These are phyloP conservation scores for Onthophagus taurus DNA, from an alignment of 1,140 invertebrate genomes.

Conservation along the genomic window DNA sequence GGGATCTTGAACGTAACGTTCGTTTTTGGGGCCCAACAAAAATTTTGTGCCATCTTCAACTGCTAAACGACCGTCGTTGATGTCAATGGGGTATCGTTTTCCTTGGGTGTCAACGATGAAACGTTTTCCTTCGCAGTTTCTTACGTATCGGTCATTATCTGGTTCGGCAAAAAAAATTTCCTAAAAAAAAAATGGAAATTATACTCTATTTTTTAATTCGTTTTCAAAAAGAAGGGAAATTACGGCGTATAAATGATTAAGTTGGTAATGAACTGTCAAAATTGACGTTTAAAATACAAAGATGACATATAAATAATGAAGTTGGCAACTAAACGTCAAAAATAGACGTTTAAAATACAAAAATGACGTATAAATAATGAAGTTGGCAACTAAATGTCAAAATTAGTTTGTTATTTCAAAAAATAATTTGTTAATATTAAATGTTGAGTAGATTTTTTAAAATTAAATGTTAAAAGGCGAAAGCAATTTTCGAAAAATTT, in stretches of 20 bases:
- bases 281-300: not conserved
- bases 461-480: too few species aligned
- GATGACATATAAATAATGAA: not conserved
- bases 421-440: too few species aligned
- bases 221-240: too few species aligned
- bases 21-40: slow-evolving; percentile 4
- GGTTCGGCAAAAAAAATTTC: slow-evolving; percentile 3
- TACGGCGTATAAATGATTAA: not conserved
- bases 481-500: too few species aligned
- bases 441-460: too few species aligned
- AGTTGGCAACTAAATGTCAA: too few species aligned
- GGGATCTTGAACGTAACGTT: slow-evolving; percentile 1
- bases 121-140: not conserved
- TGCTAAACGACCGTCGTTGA: slow-evolving; percentile 2
- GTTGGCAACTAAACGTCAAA: not conserved
- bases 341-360: too few species aligned
- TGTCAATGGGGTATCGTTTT: slow-evolving; percentile 2
- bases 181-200: too few species aligned
- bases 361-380: too few species aligned
- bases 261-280: not conserved
- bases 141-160: slow-evolving; percentile 4
- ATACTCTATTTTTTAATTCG: not conserved
- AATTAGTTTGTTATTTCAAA: too few species aligned
- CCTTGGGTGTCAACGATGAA: not conserved
- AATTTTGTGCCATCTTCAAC: not conserved